Evolutionary conservation across 2,113 vertebrate species (phyloP).

Genomic region (Psittacus erithacus): DNA sequence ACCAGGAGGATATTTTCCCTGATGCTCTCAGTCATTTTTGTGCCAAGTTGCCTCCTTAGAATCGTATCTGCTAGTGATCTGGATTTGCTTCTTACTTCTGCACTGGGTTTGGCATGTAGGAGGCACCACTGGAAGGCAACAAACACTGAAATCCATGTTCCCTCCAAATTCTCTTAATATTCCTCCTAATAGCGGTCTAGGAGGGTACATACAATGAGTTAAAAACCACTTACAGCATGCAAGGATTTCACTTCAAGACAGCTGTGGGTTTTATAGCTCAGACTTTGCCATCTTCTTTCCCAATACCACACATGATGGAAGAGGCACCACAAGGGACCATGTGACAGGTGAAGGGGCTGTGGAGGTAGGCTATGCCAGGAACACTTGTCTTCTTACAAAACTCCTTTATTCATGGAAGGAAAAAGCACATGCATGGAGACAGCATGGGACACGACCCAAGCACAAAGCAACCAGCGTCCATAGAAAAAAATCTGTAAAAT

Average conservation of each 20-base stretch:
- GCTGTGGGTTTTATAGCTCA: neutral
- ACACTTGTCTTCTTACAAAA: neutral
- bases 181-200: neutral
- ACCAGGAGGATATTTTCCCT: neutral
- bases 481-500: neutral
- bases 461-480: neutral
- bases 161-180: neutral
- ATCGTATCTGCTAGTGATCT: neutral
- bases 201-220: neutral
- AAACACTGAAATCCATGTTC: neutral
- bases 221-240: neutral
- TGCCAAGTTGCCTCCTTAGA: neutral
- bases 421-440: neutral
- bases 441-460: neutral
- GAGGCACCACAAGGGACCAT: neutral
- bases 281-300: neutral
- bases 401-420: neutral
- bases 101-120: neutral
- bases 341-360: neutral
- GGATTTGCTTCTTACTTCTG: neutral
- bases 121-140: neutral
- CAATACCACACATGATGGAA: neutral
- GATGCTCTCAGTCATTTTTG: neutral
- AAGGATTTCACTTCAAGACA: neutral
- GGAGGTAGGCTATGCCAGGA: neutral